Evolutionary conservation across 2,888 invertebrate species (phyloP), one percentile per base, ranked within the genome.

Genomic region (Polydrusus tereticollis): DNA sequence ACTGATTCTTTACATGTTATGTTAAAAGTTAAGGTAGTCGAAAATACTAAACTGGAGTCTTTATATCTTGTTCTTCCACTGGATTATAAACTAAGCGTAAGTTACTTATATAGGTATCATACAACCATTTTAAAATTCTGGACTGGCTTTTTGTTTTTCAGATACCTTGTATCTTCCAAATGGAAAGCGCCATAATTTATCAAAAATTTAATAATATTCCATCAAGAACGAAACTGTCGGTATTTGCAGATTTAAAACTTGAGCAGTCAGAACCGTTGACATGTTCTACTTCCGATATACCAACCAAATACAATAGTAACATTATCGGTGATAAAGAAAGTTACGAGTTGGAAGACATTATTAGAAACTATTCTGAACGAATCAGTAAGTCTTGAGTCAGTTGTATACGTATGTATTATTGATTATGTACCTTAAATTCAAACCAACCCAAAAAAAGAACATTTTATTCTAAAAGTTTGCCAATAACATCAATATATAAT

Each of bases 61-160:
- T 79, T 92, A 4, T 85, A 88, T 69, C 79, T 92, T 50, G 82
- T 92, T 69, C 81, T 91, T 76, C 85, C 88, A 38, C 82, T 92
- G 77, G 89, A 91, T 81, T 90, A 90, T 76, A 88, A 88, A 82
- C 82, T 93, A 73, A 84, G 87, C 83, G 93, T 93, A 87, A 86
- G 83, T 83, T 69, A 67, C 14, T 2, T 36, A n/a, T n/a, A n/a
- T n/a, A n/a, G n/a, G n/a, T n/a, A n/a, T n/a, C n/a, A n/a, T n/a
- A n/a, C n/a, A n/a, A n/a, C n/a, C n/a, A n/a, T n/a, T n/a, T n/a
- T n/a, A n/a, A n/a, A n/a, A n/a, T n/a, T n/a, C n/a, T n/a, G n/a
- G n/a, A 60, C n/a, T 20, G 26, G 8, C 8, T 8, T 16, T 8
- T 16, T 12, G 21, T 21, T 29, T 83, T 84, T 63, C 84, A 90